Conservation (phyloP, 1,140 invertebrate genomes). For the Papilio polytes region DNA sequence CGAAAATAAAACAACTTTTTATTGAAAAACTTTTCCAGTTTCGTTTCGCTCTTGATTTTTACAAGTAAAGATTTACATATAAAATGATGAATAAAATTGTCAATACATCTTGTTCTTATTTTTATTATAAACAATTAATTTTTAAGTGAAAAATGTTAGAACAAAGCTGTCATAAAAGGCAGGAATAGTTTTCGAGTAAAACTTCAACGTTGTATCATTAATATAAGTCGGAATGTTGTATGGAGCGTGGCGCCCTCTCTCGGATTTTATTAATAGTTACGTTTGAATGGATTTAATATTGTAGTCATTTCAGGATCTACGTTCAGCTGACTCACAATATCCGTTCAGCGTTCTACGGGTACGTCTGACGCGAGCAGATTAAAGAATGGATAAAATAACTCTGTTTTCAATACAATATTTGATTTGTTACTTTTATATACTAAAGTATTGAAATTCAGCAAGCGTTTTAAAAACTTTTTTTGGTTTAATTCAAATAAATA, state of each 20-base stretch:
- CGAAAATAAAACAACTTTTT: constrained; percentile 10
- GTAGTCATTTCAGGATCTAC: background rate
- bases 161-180: background rate
- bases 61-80: background rate
- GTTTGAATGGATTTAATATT: constrained; percentile 30
- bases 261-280: constrained; percentile 26
- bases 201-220: background rate
- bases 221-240: background rate
- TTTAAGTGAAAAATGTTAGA: background rate
- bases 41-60: background rate
- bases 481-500: too few relatives aligned
- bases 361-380: background rate
- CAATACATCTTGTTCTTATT: too few relatives aligned
- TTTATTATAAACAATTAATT: background rate
- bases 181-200: constrained; percentile 2
- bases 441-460: background rate
- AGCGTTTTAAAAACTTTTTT: too few relatives aligned
- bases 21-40: constrained; percentile 3
- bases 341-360: background rate
- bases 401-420: background rate
- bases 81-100: background rate
- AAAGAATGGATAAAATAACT: constrained; percentile 21
- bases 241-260: background rate
- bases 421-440: background rate
- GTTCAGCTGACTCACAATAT: constrained; percentile 25